Evolutionary conservation across 2,888 invertebrate species (phyloP).

Genomic region (Tenthredo livida): DNA sequence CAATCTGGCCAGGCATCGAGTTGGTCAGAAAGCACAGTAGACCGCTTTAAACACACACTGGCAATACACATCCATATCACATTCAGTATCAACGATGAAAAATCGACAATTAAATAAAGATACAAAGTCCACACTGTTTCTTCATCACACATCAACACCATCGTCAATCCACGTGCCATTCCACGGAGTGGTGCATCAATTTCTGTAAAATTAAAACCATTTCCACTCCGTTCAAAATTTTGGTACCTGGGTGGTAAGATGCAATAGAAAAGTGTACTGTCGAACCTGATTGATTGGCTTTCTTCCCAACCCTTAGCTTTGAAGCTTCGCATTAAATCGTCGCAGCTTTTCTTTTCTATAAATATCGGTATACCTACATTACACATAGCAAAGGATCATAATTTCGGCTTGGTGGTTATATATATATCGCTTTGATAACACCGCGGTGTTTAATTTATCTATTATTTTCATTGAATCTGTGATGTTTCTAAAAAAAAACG

Average conservation of each 20-base stretch:
- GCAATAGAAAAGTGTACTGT: constrained; percentile 25
- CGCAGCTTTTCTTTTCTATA: background rate
- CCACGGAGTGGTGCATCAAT: background rate
- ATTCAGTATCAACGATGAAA: background rate
- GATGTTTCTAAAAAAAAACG: background rate
- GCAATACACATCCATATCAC: background rate
- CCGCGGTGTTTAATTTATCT: background rate
- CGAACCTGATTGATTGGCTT: constrained; percentile 41
- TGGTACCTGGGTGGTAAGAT: constrained; percentile 24
- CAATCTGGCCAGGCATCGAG: constrained; percentile 67
- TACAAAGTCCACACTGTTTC: background rate
- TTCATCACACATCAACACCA: background rate
- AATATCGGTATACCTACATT: background rate
- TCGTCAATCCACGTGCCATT: constrained; percentile 1
- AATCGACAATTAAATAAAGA: background rate
- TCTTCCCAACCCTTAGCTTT: constrained; percentile 69
- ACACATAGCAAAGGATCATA: background rate
- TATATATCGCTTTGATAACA: background rate
- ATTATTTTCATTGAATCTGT: background rate
- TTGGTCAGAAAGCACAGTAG: constrained; percentile 71
- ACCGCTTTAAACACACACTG: constrained; percentile 62
- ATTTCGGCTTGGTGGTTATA: constrained; percentile 30
- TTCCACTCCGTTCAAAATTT: background rate
- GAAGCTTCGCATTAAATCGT: constrained; percentile 68
- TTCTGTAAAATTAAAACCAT: background rate